phyloP scores from a whole-genome alignment of 2,797 vertebrate species.

The Thunnus albacares region DNA sequence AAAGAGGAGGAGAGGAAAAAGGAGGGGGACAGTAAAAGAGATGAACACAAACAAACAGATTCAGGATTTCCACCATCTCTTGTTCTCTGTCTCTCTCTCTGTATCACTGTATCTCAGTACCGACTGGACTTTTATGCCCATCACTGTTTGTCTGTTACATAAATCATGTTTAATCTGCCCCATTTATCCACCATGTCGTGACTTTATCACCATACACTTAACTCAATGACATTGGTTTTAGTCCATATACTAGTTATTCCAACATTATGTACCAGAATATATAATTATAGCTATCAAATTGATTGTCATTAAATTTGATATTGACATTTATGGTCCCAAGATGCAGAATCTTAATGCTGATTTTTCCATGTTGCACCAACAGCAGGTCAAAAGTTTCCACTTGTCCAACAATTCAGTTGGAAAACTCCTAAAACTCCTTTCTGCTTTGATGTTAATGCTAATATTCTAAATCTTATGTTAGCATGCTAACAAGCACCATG shows the following conservation, averaged over 20 bases:
- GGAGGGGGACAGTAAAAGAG: not conserved
- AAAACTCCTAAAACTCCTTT: not conserved
- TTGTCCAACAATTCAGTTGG: not conserved
- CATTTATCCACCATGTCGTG: not conserved
- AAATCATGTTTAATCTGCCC: not conserved
- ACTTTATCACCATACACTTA: not conserved
- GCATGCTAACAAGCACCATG: too few relatives aligned
- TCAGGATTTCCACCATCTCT: not conserved
- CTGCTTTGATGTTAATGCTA: too few relatives aligned
- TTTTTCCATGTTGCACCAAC: not conserved
- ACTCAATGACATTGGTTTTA: not conserved
- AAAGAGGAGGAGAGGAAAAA: constrained; percentile 35
- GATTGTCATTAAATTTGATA: too few relatives aligned
- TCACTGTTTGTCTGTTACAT: not conserved
- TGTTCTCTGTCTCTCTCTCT: not conserved
- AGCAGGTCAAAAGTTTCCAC: not conserved
- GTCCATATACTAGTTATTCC: too few relatives aligned
- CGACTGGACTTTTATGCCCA: not conserved
- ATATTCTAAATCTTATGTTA: not conserved
- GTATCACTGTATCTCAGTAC: not conserved
- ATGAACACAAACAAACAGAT: constrained; percentile 20
- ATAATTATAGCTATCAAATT: too few relatives aligned
- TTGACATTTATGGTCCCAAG: too few relatives aligned
- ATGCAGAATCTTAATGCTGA: too few relatives aligned
- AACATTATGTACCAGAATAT: too few relatives aligned